Base-by-base conservation (phyloP, 2,113 vertebrate species). In the Vidua chalybeata region DNA sequence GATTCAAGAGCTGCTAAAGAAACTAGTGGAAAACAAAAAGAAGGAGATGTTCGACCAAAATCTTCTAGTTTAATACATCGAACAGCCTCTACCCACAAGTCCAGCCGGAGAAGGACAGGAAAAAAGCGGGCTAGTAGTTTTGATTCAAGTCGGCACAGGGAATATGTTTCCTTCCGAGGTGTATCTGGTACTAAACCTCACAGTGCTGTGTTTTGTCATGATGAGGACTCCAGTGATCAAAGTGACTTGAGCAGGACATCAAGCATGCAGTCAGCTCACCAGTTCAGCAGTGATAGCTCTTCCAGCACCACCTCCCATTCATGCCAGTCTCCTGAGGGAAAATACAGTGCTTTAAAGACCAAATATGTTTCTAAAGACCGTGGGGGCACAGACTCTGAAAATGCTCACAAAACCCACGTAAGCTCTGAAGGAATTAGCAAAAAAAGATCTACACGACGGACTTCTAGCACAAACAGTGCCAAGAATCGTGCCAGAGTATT, bases 61-160 rank as follows among this genome's bases (percentile, higher is more conserved):
- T 98, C 98, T 14, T 98, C 97, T 55, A 98, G 96, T 84, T 97
- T 97, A 64, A 98, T 99, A 85, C 99, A 99, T 96, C 98, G 98
- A 91, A 98, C 98, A 58, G 95, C 98, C 52, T 98, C 98, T 93
- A 95, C 97, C 27, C 98, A 97, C 87, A 98, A 98, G 64, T 97
- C 98, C 39, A 98, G 98, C 76, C 98, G 98, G n/a, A 98, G 99
- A 55, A 98, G 99, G 81, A 97, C 98, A 39, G 98, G 98, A 48
- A 99, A 99, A 97, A 99, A 99, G 91, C 98, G 99, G 55, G 99
- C 99, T 41, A 99, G 99, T 97, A 99, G 99, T 96, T 99, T 99
- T 54, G 99, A 99, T 46, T 98, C 99, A n/a, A 99, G 99, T 93
- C 98, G 99, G 61, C 99, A 99, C 89, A 98, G 98, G 96, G 99